Percentiles rank a stretch among this genome's conserved stretches.
Evolutionary conservation across 2,113 vertebrate species (phyloP).

Genomic region (Helogale parvula): DNA sequence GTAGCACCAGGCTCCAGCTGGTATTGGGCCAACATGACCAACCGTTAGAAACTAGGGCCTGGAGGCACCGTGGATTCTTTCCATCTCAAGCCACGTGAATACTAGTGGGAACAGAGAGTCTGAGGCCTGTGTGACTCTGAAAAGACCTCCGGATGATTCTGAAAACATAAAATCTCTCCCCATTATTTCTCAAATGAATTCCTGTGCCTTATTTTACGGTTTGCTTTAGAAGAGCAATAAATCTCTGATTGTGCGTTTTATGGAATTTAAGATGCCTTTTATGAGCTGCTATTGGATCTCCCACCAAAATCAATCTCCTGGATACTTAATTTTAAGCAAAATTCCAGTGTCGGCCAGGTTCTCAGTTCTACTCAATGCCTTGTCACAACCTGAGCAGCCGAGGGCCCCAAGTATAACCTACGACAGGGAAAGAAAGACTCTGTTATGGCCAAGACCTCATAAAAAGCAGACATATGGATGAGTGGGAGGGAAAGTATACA

Average conservation of each 20-base stretch:
- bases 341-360: conserved; percentile 60
- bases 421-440: conserved; percentile 6
- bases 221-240: conserved; percentile 76
- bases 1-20: neutral
- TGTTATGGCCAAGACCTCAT: conserved; percentile 18
- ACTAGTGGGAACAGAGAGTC: neutral
- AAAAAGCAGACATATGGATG: conserved; percentile 41
- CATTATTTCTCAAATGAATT: conserved; percentile 72
- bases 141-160: conserved; percentile 48
- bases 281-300: conserved; percentile 78
- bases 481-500: neutral
- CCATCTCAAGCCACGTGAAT: neutral
- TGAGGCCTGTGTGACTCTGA: neutral
- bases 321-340: conserved; percentile 76
- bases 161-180: conserved; percentile 73
- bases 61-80: neutral
- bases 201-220: conserved; percentile 73
- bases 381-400: neutral
- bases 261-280: conserved; percentile 80
- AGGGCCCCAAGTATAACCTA: neutral
- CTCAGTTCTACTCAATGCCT: conserved; percentile 29
- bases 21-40: neutral
- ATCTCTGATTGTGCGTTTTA: conserved; percentile 68
- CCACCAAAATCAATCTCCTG: conserved; percentile 75
- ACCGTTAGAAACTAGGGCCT: neutral